Evolutionary conservation across 2,888 invertebrate genomes (phyloP).

Genomic region (Drosophila prolongata): DNA sequence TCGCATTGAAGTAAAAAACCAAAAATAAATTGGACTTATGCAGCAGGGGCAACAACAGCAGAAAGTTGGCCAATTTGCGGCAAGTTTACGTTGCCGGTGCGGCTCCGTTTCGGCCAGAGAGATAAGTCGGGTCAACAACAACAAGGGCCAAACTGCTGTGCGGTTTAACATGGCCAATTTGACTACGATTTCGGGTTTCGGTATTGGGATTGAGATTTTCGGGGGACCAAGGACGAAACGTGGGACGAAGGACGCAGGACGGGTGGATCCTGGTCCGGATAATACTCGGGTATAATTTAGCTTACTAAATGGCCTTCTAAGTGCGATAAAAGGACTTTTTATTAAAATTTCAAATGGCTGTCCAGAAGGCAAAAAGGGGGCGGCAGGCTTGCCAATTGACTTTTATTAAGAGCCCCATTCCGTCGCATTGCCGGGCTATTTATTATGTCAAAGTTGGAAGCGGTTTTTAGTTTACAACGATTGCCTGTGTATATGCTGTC

Average conservation of each 20-base stretch:
- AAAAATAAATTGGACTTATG: conserved; percentile 77
- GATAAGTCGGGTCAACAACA: conserved; percentile 75
- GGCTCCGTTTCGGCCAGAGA: conserved; percentile 56
- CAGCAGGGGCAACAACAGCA: conserved; percentile 46
- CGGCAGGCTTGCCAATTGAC: conserved; percentile 57
- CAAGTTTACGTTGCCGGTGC: conserved; percentile 70
- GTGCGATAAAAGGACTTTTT: conserved; percentile 76
- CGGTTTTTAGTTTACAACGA: conserved; percentile 55
- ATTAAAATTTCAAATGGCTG: conserved; percentile 67
- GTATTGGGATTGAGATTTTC: conserved; percentile 39
- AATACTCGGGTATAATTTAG: conserved; percentile 72
- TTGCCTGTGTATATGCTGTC: conserved; percentile 24
- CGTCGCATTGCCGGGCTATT: conserved; percentile 57
- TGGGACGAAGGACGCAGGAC: neutral
- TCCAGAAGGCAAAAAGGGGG: neutral
- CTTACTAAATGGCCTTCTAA: conserved; percentile 73
- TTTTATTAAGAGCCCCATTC: conserved; percentile 64
- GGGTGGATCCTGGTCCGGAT: conserved; percentile 29
- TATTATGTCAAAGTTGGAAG: conserved; percentile 63
- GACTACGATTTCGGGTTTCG: conserved; percentile 67
- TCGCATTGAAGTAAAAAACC: conserved; percentile 55
- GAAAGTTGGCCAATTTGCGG: conserved; percentile 71
- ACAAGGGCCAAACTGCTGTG: conserved; percentile 66
- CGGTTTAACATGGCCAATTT: conserved; percentile 76
- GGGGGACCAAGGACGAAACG: neutral